Evolutionary conservation across 2,888 invertebrate species (phyloP), one percentile per base, ranked within the genome.

Genomic region (Cataglyphis albicans): DNA sequence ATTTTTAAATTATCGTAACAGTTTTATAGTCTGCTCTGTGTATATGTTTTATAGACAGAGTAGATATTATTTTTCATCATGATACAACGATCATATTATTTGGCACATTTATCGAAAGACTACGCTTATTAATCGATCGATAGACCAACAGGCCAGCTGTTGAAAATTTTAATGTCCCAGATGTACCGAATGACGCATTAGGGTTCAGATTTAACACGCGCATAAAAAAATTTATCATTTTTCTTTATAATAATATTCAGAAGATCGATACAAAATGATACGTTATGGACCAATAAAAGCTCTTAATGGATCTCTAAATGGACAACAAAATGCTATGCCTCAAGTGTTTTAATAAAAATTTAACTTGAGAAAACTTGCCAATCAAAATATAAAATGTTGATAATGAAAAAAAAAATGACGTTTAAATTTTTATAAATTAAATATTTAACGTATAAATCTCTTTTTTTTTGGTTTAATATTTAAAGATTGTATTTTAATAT

Each of bases 71-170:
- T 55, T 32, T 32, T 48, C 84, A 64, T 72, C 68, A 87, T 87
- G 55, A 75, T 81, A 89, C 70, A 75, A 87, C 72, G 64, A 87
- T 89, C 86, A 88, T 81, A 87, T 88, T 87, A 90, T 88, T 90
- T 92, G 89, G 88, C 90, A 92, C 90, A 91, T 88, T 87, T 86
- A 90, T 89, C 85, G 61, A 52, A 41, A 83, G 73, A 73, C 76
- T 81, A 80, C 74, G 74, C 44, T 57, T 81, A 74, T 76, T 59
- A 73, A 70, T 44, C 73, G 32, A 67, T 55, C 29, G 78, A 35
- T 44, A 21, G 74, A 78, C 21, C 78, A 78, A 78, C 73, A 78
- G 78, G 41, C 57, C 73, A 78, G 57, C 78, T 78, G 70, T 78
- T 72, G 57, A 68, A 55, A 70, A 44, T 78, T 78, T 41, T 57